Conservation (phyloP, 2,113 vertebrate species). For the Sorex fumeus region DNA sequence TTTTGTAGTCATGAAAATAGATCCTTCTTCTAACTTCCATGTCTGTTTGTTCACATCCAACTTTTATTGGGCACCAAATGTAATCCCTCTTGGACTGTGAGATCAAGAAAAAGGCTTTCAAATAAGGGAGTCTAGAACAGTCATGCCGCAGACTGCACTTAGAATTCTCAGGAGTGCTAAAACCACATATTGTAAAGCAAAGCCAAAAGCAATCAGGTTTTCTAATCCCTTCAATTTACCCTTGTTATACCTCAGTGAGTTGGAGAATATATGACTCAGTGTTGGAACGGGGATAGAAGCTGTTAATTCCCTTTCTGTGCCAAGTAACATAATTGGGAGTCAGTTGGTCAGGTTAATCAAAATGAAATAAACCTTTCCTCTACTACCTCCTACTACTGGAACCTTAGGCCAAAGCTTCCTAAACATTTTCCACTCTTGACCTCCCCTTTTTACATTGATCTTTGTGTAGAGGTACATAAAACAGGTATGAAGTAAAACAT, state of each 20-base stretch:
- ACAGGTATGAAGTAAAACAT: too few relatives aligned
- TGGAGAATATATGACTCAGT: too few relatives aligned
- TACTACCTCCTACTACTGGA: too few relatives aligned
- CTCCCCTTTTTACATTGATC: too few relatives aligned
- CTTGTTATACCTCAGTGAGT: too few relatives aligned
- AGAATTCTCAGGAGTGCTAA: not conserved
- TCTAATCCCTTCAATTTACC: not conserved
- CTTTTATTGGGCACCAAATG: not conserved
- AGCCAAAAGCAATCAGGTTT: not conserved
- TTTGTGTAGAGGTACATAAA: too few relatives aligned
- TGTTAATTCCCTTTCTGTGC: too few relatives aligned
- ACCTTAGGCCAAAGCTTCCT: too few relatives aligned
- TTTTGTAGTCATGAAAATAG: conserved; percentile 8
- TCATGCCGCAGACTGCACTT: not conserved
- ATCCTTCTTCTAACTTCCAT: not conserved
- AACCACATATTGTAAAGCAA: not conserved
- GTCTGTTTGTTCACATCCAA: not conserved
- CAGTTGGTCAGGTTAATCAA: not conserved
- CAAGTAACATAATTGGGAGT: not conserved
- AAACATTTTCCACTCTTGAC: too few relatives aligned
- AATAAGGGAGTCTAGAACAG: too few relatives aligned
- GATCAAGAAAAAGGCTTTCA: conserved; percentile 7
- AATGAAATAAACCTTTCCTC: too few relatives aligned
- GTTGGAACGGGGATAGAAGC: too few relatives aligned
- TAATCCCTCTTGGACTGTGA: not conserved